Base-by-base conservation (phyloP, 2,797 vertebrate species). In the Scleropages formosus region DNA sequence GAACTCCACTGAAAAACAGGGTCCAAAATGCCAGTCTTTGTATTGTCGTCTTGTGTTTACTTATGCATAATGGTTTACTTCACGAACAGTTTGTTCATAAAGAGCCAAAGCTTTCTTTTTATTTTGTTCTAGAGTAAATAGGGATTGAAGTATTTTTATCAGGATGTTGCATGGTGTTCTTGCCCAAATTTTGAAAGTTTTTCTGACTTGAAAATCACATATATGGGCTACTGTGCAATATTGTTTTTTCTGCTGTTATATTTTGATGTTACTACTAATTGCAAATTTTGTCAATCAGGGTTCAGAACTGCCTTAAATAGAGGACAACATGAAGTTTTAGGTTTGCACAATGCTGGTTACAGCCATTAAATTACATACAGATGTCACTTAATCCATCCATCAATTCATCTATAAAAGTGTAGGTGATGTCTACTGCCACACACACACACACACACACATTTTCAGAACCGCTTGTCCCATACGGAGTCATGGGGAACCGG, bases 201-300 rank as follows among this genome's bases (percentile, higher is more conserved):
- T 56, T 56, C 1, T 56, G 18, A 56, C 56, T 2, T 18, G 3
- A 12, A 56, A 56, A 56, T 53, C 12, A 56, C 11, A 10, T 56
- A 53, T 56, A 18, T 56, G 53, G 56, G 53, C 66, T 53, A 63
- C 63, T 56, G 46, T 76, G 75, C 75, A 76, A 71, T 71, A 63
- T n/a, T 70, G 62, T 39, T 47, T 73, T 56, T 6, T 47, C 24
- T 67, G 16, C 10, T 39, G 67, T 59, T 44, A 13, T 61, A 27
- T 18, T 66, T 75, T 18, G 78, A n/a, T 22, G 64, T 56, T 39
- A 66, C 66, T 2, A 59, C 15, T 46, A 63, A 53, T 39, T 63
- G 63, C 18, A 9, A 0, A 47, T 58, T 62, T 26, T 67, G 31
- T 53, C 20, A 67, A 60, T 11, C 24, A 59, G 46, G 56, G 31